A percentile compares a stretch with the other conserved stretches of the same genome.
These are phyloP conservation scores for Herpetotheres cachinnans DNA, from an alignment of 2,113 vertebrate species.

Conservation along the genomic window DNA sequence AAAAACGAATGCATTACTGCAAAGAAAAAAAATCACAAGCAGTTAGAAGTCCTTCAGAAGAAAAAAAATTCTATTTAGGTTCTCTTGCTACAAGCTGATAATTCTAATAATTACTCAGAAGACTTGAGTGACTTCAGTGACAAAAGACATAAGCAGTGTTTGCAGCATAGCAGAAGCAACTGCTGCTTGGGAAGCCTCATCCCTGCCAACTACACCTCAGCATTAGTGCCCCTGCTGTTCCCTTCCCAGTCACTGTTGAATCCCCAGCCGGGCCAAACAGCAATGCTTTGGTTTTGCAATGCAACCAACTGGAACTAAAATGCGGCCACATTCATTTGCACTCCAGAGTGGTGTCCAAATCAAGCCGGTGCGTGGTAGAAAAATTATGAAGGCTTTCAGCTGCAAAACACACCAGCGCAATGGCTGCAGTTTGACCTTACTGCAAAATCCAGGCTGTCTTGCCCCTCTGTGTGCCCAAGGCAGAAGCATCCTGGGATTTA, in stretches of 20 bases:
- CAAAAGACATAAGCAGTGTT: background rate
- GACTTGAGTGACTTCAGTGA: background rate
- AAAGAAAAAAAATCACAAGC: conserved; percentile 7
- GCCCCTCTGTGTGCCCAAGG: background rate
- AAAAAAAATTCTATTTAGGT: background rate
- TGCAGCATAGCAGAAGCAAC: background rate
- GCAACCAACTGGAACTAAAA: conserved; percentile 33
- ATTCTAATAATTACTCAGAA: background rate
- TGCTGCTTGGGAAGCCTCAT: background rate
- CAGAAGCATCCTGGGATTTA: background rate
- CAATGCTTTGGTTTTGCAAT: background rate
- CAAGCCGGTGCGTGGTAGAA: background rate
- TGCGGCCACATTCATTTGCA: background rate
- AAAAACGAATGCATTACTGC: background rate
- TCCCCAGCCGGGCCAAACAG: background rate
- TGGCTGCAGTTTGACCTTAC: background rate
- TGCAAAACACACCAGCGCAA: background rate
- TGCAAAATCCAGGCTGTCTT: background rate
- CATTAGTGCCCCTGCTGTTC: background rate
- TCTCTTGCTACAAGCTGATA: background rate
- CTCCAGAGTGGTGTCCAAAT: background rate
- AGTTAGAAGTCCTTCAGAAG: background rate
- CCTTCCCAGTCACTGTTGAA: background rate
- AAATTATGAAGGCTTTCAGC: background rate
- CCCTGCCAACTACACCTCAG: background rate